These are phyloP conservation scores for Drosophila eugracilis DNA, from an alignment of 1,140 invertebrate genomes.

Conservation along the genomic window DNA sequence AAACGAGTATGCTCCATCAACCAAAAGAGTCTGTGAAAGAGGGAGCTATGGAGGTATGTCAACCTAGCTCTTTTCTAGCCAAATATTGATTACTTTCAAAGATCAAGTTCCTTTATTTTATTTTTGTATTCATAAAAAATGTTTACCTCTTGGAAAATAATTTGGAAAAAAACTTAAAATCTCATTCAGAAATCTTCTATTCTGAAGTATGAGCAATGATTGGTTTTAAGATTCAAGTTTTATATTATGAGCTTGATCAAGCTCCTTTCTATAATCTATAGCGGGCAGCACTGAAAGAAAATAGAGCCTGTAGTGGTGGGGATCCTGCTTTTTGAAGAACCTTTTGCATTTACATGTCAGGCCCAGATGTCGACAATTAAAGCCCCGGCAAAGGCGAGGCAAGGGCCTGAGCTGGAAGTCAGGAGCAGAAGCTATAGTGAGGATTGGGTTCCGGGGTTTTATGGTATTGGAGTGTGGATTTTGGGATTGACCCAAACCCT, in stretches of 20 bases:
- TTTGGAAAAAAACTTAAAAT: no score
- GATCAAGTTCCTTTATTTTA: neutral
- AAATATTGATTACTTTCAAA: neutral
- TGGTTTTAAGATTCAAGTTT: no score
- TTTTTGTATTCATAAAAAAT: no score
- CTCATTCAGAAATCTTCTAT: no score
- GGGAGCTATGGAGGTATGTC: neutral
- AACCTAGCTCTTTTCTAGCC: neutral
- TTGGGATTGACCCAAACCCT: constrained; percentile 25
- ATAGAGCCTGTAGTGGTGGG: constrained; percentile 12
- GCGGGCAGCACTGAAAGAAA: constrained; percentile 14
- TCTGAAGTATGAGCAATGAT: no score
- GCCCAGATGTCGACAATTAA: constrained; percentile 77
- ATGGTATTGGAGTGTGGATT: constrained; percentile 19
- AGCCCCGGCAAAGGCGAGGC: constrained; percentile 51
- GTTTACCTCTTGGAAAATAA: no score
- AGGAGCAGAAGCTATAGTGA: constrained; percentile 19
- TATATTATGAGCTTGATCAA: no score
- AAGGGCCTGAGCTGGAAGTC: constrained; percentile 1
- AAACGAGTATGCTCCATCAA: constrained; percentile 77
- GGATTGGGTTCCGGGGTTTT: neutral
- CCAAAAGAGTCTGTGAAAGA: constrained; percentile 19
- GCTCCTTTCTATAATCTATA: neutral
- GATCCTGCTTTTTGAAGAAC: constrained; percentile 49
- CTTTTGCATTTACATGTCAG: constrained; percentile 78